These are phyloP conservation scores for Oligia latruncula DNA, from an alignment of 2,888 invertebrate species.

Conservation along the genomic window DNA sequence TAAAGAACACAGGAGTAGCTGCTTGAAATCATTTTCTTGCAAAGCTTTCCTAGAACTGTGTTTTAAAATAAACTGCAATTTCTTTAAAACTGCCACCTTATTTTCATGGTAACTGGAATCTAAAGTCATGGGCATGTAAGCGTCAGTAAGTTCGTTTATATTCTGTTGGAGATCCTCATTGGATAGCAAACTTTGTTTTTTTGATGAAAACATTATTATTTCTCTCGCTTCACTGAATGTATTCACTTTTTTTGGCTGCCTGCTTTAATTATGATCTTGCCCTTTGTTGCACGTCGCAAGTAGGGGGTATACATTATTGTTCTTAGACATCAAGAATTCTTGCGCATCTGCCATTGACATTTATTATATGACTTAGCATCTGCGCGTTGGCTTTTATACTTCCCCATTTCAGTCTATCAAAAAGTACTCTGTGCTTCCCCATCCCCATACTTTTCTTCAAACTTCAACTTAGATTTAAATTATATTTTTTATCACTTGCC, in stretches of 20 bases:
- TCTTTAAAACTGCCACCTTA: slow-evolving; percentile 73
- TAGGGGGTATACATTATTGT: background rate
- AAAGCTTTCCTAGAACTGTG: slow-evolving; percentile 62
- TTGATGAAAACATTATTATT: slow-evolving; percentile 28
- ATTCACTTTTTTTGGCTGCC: background rate
- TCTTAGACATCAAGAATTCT: background rate
- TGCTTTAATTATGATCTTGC: background rate
- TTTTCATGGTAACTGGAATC: slow-evolving; percentile 66
- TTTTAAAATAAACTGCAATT: slow-evolving; percentile 71
- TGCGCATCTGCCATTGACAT: background rate
- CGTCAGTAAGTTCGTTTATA: slow-evolving; percentile 68
- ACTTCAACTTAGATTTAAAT: background rate
- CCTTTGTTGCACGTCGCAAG: background rate
- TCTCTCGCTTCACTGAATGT: background rate
- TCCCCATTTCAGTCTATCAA: too few relatives aligned
- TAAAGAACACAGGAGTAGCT: slow-evolving; percentile 75
- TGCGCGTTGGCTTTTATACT: background rate
- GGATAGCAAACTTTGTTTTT: slow-evolving; percentile 23
- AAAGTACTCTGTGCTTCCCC: too few relatives aligned
- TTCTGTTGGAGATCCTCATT: slow-evolving; percentile 67
- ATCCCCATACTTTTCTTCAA: background rate
- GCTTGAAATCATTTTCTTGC: slow-evolving; percentile 74
- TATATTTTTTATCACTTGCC: background rate
- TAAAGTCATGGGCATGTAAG: slow-evolving; percentile 75
- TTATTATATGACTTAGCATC: background rate